Base-by-base conservation (phyloP, 2,888 invertebrate species). In the Rhamnusium bicolor region DNA sequence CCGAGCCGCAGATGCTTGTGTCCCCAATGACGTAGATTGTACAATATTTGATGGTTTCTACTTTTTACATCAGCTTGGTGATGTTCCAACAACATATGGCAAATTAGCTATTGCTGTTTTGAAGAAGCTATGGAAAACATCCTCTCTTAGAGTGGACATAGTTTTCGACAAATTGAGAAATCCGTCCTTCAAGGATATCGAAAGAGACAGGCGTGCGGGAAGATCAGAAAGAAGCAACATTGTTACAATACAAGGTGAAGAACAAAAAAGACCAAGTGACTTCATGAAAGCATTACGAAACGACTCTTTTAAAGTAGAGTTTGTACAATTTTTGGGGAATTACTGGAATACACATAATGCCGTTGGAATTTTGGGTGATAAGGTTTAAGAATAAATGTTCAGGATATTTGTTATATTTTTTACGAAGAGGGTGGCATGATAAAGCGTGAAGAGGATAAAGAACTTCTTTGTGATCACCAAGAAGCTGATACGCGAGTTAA, bases 31-130 rank as follows among this genome's bases (percentile, higher is more conserved):
- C 14, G 60, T 73, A 16, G 63, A 74, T 56, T 74, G 74, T 63
- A 71, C 69, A 10, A 61, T 74, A 16, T 27, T 65, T 65, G 68
- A 74, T 60, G 69, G 74, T 12, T 74, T 72, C 51, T 70, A 47
- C 24, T 73, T 73, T 61, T 27, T 71, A 32, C 68, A 69, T 19
- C 21, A 63, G 6, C 16, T 69, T 27, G 40, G 62, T 10, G 49
- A 69, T 24, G 12, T 32, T 27, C 70, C 70, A 56, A 1, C 2
- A 14, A 70, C 66, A 2, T 73, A 47, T 65, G 69, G 69, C 40
- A 68, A 54, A 61, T 69, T 72, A 46, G 72, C 72, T 32, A n/a
- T 40, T 4, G 18, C 47, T 56, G 29, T 73, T 14, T 14, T 69
- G 10, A 32, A 67, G 21, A 73, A 73, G 40, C 5, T 62, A 51